Conservation (phyloP, 2,113 vertebrate species). For the Elephantulus edwardii region DNA sequence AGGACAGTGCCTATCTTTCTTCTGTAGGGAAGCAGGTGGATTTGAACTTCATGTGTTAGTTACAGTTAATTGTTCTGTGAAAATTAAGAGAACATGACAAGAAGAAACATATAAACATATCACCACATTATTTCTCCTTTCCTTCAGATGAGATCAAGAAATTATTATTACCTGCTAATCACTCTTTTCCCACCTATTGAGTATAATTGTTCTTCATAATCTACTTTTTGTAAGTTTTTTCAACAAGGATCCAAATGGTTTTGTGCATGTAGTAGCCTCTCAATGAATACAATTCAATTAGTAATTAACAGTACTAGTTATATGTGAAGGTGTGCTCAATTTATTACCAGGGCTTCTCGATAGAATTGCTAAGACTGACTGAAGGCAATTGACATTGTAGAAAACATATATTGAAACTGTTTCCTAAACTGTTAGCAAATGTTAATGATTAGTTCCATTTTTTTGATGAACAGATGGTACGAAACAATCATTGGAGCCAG, state of each 20-base stretch:
- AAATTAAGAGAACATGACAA: background rate
- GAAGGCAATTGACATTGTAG: constrained; percentile 12
- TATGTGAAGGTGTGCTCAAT: background rate
- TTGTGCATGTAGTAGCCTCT: background rate
- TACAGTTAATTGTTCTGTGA: background rate
- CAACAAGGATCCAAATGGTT: background rate
- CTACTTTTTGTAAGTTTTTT: background rate
- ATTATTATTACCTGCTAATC: background rate
- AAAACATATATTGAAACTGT: constrained; percentile 35
- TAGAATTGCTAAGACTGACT: background rate
- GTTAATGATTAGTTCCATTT: constrained; percentile 54
- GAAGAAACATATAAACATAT: background rate
- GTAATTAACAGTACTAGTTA: background rate
- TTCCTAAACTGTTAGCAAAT: constrained; percentile 45
- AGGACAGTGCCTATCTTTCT: no score
- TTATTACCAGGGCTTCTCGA: background rate
- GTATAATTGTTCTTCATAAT: background rate
- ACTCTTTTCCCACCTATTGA: background rate
- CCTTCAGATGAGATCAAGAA: background rate
- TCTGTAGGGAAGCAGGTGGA: no score
- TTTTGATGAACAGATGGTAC: constrained; percentile 61
- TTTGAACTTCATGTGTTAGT: no score
- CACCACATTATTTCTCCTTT: background rate
- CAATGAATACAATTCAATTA: background rate
- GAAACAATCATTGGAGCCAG: constrained; percentile 48